Evolutionary conservation across 2,888 invertebrate genomes (phyloP).

Genomic region (Hemistola chrysoprasaria): DNA sequence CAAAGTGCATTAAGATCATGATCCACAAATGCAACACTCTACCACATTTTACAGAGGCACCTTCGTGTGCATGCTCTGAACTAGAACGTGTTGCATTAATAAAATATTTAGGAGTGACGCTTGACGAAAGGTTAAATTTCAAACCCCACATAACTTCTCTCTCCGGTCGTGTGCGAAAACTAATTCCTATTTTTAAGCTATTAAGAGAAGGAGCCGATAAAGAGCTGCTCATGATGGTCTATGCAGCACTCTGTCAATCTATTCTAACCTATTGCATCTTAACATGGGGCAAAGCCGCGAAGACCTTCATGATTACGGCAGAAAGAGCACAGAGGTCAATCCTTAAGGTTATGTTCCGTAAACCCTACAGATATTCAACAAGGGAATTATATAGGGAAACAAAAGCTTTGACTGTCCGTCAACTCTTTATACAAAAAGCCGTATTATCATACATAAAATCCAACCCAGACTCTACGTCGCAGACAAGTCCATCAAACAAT

Average conservation of each 20-base stretch:
- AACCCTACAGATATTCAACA: neutral
- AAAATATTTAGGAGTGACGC: neutral
- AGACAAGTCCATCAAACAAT: too few relatives aligned
- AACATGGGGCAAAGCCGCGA: neutral
- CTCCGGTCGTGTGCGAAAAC: neutral
- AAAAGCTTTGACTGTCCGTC: neutral
- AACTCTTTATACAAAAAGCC: neutral
- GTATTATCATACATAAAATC: neutral
- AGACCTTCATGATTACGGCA: neutral
- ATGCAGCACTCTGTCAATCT: neutral
- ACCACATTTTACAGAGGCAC: neutral
- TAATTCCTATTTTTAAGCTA: neutral
- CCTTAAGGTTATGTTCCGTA: neutral
- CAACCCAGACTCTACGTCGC: too few relatives aligned
- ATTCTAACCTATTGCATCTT: neutral
- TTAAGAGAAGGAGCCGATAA: neutral
- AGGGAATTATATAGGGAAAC: neutral
- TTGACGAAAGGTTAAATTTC: neutral
- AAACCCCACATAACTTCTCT: neutral
- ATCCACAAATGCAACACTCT: neutral
- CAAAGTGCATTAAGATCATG: neutral
- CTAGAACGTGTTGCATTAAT: neutral
- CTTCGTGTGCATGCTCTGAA: neutral
- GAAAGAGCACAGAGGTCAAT: constrained; percentile 1
- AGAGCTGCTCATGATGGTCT: neutral